These are phyloP conservation scores for Cuculus canorus DNA, from an alignment of 2,797 vertebrate genomes.

Conservation along the genomic window DNA sequence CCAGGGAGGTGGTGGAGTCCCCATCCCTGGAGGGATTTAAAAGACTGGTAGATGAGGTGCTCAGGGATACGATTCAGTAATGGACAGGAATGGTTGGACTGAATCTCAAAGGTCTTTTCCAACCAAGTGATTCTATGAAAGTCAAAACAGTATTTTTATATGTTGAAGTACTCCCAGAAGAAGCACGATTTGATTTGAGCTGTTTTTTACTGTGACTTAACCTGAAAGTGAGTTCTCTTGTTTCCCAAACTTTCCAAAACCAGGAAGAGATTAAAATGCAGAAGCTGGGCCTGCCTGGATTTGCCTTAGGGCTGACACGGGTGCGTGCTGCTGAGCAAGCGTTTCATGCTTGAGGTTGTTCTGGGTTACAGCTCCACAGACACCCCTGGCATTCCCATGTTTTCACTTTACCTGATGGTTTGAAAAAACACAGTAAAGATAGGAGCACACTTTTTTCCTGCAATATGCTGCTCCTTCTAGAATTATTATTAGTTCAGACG, in stretches of 20 bases:
- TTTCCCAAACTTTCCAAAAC: neutral
- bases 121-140: neutral
- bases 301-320: neutral
- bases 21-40: too few species aligned
- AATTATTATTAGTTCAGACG: neutral
- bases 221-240: fast-evolving
- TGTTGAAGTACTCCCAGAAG: neutral
- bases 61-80: too few species aligned
- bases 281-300: neutral
- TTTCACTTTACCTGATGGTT: neutral
- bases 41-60: too few species aligned
- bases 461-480: neutral
- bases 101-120: too few species aligned
- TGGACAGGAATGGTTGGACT: too few species aligned
- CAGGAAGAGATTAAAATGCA: neutral
- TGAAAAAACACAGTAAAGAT: neutral
- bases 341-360: neutral
- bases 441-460: neutral
- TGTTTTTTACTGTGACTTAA: neutral
- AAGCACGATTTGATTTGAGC: neutral
- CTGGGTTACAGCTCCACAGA: neutral
- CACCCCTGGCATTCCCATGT: fast-evolving
- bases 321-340: neutral
- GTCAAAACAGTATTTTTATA: neutral
- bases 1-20: too few species aligned